Conservation (phyloP, 1,140 invertebrate genomes). For the Drosophila burlai region DNA sequence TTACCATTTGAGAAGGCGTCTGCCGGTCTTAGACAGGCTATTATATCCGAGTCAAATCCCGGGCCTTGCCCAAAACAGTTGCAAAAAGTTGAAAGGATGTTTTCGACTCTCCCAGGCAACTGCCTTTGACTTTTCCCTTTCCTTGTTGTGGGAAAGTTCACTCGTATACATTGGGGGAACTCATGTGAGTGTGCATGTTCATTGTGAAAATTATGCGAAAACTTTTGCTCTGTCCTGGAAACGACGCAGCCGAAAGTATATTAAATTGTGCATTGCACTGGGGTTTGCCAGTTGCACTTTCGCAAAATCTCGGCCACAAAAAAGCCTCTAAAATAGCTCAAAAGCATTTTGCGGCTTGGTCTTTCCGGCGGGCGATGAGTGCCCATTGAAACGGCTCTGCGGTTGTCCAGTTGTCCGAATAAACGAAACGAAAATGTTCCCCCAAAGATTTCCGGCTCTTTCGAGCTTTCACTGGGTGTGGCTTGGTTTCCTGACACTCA, state of each 20-base stretch:
- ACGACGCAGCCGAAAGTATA: constrained; percentile 38
- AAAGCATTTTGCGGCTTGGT: constrained; percentile 57
- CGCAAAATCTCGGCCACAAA: constrained; percentile 26
- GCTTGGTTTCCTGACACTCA: neutral
- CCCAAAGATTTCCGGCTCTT: constrained; percentile 3
- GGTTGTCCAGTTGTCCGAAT: constrained; percentile 37
- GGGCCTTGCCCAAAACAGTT: constrained; percentile 22
- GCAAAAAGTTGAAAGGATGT: constrained; percentile 43
- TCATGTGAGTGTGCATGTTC: constrained; percentile 25
- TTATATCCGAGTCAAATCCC: constrained; percentile 43
- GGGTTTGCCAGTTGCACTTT: constrained; percentile 42
- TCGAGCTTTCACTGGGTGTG: neutral
- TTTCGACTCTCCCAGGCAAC: constrained; percentile 9
- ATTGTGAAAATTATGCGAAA: constrained; percentile 69
- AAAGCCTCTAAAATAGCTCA: constrained; percentile 42
- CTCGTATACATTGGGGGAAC: constrained; percentile 12
- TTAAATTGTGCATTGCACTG: constrained; percentile 57
- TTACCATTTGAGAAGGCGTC: constrained; percentile 42
- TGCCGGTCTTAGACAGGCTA: constrained; percentile 32
- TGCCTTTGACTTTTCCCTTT: neutral
- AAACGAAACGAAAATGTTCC: constrained; percentile 16
- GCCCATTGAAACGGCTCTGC: constrained; percentile 46
- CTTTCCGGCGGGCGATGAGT: constrained; percentile 19
- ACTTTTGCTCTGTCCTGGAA: constrained; percentile 49
- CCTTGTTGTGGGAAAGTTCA: constrained; percentile 10